Evolutionary conservation across 2,113 vertebrate genomes (phyloP).

Genomic region (Corythornis madagascariensis): DNA sequence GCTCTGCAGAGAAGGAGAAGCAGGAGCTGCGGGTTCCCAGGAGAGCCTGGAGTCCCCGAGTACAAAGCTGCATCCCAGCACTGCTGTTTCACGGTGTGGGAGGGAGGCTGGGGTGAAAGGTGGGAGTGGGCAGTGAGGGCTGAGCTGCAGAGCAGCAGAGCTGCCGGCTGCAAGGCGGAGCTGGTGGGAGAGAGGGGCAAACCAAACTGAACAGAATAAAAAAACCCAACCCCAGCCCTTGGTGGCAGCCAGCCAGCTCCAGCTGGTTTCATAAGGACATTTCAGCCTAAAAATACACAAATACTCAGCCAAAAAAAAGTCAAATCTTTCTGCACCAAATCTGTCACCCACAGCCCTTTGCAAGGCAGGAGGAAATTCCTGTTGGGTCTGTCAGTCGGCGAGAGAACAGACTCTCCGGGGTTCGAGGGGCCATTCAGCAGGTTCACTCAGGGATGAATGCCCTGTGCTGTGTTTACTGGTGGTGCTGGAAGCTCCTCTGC

Average conservation of each 20-base stretch:
- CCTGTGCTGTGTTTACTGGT: neutral
- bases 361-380: conserved; percentile 9
- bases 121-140: neutral
- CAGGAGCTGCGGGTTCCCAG: neutral
- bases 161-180: neutral
- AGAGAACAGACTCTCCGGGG: neutral
- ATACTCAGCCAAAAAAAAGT: conserved; percentile 11
- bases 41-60: neutral
- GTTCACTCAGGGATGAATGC: neutral
- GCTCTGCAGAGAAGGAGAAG: neutral
- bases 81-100: accelerated
- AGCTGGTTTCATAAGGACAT: conserved; percentile 44
- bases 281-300: conserved; percentile 54
- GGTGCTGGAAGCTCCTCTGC: neutral
- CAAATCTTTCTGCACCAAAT: neutral
- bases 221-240: neutral
- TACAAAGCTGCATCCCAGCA: neutral
- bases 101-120: neutral
- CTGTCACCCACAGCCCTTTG: conserved; percentile 21
- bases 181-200: neutral
- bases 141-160: neutral
- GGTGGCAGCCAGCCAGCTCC: conserved; percentile 51
- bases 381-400: neutral
- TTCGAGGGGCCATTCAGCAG: neutral
- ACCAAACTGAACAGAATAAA: neutral